A percentile compares a stretch with the other conserved stretches of the same genome.
phyloP scores from a whole-genome alignment of 1,140 invertebrate species.

The Drosophila asahinai region DNA sequence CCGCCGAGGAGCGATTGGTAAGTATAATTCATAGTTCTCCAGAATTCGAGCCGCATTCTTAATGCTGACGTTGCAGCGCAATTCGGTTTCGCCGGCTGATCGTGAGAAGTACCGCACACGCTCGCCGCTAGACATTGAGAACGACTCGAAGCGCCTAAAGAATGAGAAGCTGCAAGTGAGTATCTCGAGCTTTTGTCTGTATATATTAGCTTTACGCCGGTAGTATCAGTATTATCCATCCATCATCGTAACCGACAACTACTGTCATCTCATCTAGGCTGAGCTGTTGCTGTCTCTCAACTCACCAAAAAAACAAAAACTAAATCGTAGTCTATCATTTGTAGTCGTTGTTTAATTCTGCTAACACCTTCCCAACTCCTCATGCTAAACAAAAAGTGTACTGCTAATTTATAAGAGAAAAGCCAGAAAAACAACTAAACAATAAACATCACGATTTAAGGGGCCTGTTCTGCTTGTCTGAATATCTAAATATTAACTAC shows the following conservation, averaged over 20 bases:
- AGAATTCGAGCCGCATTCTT: not conserved
- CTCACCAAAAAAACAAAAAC: slow-evolving; percentile 62
- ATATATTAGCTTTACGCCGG: slow-evolving; percentile 9
- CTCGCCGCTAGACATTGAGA: slow-evolving; percentile 89
- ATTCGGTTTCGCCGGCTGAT: slow-evolving; percentile 95
- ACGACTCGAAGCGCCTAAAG: slow-evolving; percentile 91
- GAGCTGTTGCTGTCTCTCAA: slow-evolving; percentile 74
- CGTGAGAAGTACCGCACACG: slow-evolving; percentile 93
- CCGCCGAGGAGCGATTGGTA: slow-evolving; percentile 84
- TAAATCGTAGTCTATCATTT: slow-evolving; percentile 59
- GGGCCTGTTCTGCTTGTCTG: not conserved
- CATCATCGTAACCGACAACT: slow-evolving; percentile 19
- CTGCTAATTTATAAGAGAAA: slow-evolving; percentile 38
- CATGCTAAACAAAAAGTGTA: slow-evolving; percentile 36
- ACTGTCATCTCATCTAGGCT: slow-evolving; percentile 36
- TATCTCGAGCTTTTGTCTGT: slow-evolving; percentile 68
- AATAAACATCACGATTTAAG: not conserved
- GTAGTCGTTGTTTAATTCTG: slow-evolving; percentile 63
- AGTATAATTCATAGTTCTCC: slow-evolving; percentile 9
- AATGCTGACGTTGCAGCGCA: slow-evolving; percentile 85
- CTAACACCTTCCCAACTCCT: slow-evolving; percentile 33
- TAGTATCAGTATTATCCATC: slow-evolving; percentile 29
- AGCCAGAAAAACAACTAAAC: slow-evolving; percentile 17
- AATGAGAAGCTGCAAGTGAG: slow-evolving; percentile 95
- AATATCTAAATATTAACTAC: not conserved